phyloP scores from a whole-genome alignment of 2,113 vertebrate genomes.

The Pipra filicauda region DNA sequence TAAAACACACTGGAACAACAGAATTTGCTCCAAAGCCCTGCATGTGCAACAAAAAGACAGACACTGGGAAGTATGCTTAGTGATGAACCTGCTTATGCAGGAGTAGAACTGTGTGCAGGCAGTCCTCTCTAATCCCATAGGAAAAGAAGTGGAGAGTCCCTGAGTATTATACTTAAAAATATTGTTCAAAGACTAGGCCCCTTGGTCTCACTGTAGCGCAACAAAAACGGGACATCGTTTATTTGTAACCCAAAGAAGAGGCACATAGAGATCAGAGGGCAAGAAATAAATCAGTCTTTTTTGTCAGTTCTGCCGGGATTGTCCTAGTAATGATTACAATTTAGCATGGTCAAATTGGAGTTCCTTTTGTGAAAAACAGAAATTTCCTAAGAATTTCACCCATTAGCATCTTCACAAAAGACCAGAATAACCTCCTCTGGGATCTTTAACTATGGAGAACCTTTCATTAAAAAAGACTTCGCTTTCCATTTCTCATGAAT shows the following conservation, averaged over 20 bases:
- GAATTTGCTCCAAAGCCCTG: neutral
- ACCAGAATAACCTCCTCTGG: neutral
- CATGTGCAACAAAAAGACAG: neutral
- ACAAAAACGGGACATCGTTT: neutral
- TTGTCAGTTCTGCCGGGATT: neutral
- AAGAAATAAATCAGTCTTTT: neutral
- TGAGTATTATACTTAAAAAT: neutral
- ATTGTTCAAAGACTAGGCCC: neutral
- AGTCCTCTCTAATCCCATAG: neutral
- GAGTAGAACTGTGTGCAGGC: neutral
- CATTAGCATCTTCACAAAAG: neutral
- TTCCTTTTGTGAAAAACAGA: neutral
- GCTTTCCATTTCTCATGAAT: neutral
- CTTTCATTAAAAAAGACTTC: neutral
- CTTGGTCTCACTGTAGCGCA: neutral
- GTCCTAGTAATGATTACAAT: neutral
- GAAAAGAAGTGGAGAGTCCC: neutral
- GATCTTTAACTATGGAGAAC: neutral
- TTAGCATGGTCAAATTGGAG: neutral
- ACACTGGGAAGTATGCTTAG: neutral
- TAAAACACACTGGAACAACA: neutral
- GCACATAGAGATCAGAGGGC: neutral
- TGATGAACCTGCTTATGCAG: neutral
- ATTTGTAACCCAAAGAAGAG: neutral
- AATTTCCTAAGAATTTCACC: neutral